Evolutionary conservation across 1,140 invertebrate species (phyloP).

Genomic region (Sycophila sp.): DNA sequence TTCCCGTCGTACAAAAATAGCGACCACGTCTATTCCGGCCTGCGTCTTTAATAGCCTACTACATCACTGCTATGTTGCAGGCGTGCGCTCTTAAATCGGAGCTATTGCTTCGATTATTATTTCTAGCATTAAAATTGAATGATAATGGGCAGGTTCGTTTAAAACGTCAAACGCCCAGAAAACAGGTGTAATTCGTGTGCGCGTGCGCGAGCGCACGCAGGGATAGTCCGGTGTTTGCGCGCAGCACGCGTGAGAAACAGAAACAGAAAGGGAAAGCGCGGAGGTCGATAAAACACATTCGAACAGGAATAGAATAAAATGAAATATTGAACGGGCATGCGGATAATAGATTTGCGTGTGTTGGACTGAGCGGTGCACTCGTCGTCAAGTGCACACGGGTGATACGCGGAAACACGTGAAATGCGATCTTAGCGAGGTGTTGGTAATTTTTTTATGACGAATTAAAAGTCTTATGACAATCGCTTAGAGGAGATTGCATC

Average conservation of each 20-base stretch:
- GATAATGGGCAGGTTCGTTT: background rate
- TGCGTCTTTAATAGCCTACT: background rate
- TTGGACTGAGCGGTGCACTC: background rate
- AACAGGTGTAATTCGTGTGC: background rate
- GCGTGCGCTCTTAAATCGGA: background rate
- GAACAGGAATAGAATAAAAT: slow-evolving; percentile 28
- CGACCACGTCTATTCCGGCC: background rate
- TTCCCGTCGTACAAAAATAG: background rate
- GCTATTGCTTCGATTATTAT: background rate
- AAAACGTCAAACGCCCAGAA: background rate
- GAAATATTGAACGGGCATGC: slow-evolving; percentile 16
- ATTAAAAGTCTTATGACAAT: no score
- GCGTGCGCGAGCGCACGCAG: background rate
- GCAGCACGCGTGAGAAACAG: slow-evolving; percentile 19
- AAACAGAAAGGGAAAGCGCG: slow-evolving; percentile 19
- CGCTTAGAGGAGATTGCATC: no score
- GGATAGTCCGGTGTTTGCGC: background rate
- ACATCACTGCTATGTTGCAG: background rate
- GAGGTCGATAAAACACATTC: slow-evolving; percentile 21
- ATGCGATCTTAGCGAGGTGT: no score
- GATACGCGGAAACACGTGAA: no score
- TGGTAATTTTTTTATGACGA: no score
- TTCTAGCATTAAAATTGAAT: slow-evolving; percentile 6
- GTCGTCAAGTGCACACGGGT: no score
- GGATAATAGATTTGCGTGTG: slow-evolving; percentile 2